Evolutionary conservation across 2,113 vertebrate genomes (phyloP), one percentile per base, ranked within the genome.

Genomic region (Aspiorhynchus laticeps): DNA sequence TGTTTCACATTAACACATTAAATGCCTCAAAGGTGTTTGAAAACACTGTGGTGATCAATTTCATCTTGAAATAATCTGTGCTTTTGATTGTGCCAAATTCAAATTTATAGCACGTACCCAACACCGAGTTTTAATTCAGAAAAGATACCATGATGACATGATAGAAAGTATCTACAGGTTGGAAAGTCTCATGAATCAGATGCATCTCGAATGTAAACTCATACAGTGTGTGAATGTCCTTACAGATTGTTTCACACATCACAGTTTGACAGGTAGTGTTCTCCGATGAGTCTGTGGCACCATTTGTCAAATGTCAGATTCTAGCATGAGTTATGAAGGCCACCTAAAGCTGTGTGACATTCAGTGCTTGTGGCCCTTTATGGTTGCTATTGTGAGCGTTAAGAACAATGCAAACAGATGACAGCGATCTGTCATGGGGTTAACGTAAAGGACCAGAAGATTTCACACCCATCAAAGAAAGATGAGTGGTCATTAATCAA

Each of bases 401-500:
- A 48, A 36, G 19, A 71, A 71, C 63, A 83, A 71, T 71, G 63
- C 81, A 33, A 83, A 19, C 11, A 1, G 28, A 83, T n/a, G 14
- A 31, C 80, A 28, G 36, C 15, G 4, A 82, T 81, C 41, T 53
- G 81, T 71, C 65, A 48, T 36, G 17, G 41, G 61, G 41, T 83
- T 67, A 65, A 83, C 41, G 26, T 71, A 71, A 71, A 71, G 76
- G 76, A 79, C 21, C 26, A 86, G 56, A 81, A 31, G 59, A 82
- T 85, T 76, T 77, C 61, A 79, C 46, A 77, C 51, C 61, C 61
- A 87, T 76, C 79, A 75, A 83, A 31, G 31, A 51, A 33, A 48
- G 78, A 76, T 77, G 73, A 82, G 46, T 15, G 59, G 69, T 71
- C 87, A 87, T 90, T 88, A 85, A 90, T 90, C 87, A 88, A 84